Percentiles rank a stretch among this genome's conserved stretches.
Evolutionary conservation across 2,113 vertebrate species (phyloP).

Genomic region (Phainopepla nitens): DNA sequence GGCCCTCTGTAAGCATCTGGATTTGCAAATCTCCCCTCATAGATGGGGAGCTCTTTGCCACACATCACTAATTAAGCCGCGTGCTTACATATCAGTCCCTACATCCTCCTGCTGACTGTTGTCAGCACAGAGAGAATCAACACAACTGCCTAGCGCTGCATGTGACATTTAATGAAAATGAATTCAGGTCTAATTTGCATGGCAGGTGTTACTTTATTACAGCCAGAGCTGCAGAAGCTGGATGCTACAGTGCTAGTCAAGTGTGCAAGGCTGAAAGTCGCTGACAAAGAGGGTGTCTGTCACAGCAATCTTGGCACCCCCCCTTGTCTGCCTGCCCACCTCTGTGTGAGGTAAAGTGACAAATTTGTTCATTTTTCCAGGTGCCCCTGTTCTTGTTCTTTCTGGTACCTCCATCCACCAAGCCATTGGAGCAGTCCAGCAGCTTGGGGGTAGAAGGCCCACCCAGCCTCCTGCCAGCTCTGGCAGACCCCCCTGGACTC

Average conservation of each 20-base stretch:
- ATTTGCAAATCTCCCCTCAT: neutral
- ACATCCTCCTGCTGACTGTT: neutral
- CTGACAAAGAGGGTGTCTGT: neutral
- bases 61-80: neutral
- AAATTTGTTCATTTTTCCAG: neutral
- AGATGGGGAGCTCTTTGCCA: neutral
- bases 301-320: neutral
- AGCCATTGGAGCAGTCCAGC: rapidly evolving
- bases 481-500: neutral
- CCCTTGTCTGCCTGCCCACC: neutral
- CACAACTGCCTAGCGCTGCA: neutral
- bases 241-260: neutral
- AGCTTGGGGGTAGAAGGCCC: neutral
- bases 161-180: conserved; percentile 17
- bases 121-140: neutral
- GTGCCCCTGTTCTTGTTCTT: neutral
- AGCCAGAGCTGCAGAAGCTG: neutral
- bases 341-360: neutral
- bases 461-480: neutral
- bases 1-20: neutral
- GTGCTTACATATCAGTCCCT: neutral
- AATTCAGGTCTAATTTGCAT: neutral
- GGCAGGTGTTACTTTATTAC: neutral
- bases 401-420: neutral
- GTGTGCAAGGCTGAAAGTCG: neutral